A percentile compares a stretch with the other conserved stretches of the same genome.
Evolutionary conservation across 2,888 invertebrate species (phyloP).

Genomic region (Operophtera brumata): DNA sequence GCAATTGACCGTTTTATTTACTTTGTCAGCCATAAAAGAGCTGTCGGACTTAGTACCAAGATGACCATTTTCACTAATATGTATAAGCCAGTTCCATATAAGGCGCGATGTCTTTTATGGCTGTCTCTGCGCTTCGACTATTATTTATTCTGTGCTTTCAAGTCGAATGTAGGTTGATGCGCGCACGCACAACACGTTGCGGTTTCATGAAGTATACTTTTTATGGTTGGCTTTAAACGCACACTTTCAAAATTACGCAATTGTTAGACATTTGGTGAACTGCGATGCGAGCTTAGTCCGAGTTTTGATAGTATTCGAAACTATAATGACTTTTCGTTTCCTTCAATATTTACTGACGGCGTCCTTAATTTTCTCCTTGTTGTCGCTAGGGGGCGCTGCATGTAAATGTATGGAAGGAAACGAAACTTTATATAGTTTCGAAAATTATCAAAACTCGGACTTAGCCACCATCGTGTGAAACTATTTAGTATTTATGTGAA

Average conservation of each 20-base stretch:
- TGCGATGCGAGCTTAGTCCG: too few relatives aligned
- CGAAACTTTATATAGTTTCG: too few relatives aligned
- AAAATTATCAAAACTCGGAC: too few relatives aligned
- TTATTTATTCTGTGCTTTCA: too few relatives aligned
- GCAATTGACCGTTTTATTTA: background rate
- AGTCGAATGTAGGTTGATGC: slow-evolving; percentile 47
- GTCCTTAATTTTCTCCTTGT: too few relatives aligned
- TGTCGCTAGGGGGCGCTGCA: too few relatives aligned
- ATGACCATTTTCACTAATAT: slow-evolving; percentile 35
- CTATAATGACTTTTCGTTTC: too few relatives aligned
- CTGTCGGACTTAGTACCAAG: background rate
- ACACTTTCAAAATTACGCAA: slow-evolving; percentile 27
- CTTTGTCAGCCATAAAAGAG: background rate
- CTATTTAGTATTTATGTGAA: too few relatives aligned
- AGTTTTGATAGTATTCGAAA: too few relatives aligned
- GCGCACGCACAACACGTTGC: slow-evolving; percentile 34
- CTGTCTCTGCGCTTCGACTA: slow-evolving; percentile 33
- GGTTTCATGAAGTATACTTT: slow-evolving; percentile 31
- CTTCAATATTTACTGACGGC: too few relatives aligned
- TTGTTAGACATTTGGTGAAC: slow-evolving; percentile 6
- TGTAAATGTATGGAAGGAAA: too few relatives aligned
- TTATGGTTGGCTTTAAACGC: slow-evolving; percentile 23
- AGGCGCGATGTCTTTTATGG: slow-evolving; percentile 38
- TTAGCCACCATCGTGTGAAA: slow-evolving; percentile 10
- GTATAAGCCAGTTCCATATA: slow-evolving; percentile 25